Evolutionary conservation across 2,113 vertebrate species (phyloP).

Genomic region (Empidonax alnorum): DNA sequence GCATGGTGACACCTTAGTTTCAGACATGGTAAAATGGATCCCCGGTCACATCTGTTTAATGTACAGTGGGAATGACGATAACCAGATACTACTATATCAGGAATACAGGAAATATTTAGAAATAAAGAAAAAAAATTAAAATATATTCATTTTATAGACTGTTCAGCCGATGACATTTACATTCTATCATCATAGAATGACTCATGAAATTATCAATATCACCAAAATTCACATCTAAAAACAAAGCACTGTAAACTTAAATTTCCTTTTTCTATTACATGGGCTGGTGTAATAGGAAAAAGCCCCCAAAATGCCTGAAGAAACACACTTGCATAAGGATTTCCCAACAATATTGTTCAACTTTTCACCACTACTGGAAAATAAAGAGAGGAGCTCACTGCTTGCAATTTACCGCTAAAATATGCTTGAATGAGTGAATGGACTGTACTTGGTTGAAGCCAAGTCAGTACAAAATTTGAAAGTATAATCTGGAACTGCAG

Average conservation of each 20-base stretch:
- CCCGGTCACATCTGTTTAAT: background rate
- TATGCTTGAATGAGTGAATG: background rate
- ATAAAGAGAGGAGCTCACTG: background rate
- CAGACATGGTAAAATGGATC: background rate
- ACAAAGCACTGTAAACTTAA: background rate
- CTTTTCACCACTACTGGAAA: background rate
- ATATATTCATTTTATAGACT: background rate
- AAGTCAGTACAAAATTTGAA: background rate
- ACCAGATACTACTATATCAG: background rate
- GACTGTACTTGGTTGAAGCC: background rate
- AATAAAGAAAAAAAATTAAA: background rate
- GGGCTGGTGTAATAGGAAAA: background rate
- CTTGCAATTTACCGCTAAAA: background rate
- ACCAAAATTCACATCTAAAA: conserved; percentile 5
- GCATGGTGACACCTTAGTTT: background rate
- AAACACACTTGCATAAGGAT: background rate
- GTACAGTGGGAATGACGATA: background rate
- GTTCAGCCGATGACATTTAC: background rate
- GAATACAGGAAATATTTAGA: background rate
- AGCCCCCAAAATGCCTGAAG: background rate
- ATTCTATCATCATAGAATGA: background rate
- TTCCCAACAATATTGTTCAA: background rate
- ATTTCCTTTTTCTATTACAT: background rate
- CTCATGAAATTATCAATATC: conserved; percentile 6
- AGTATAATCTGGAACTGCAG: background rate